Percentiles rank a stretch among this genome's conserved stretches.
These are phyloP conservation scores for Anhinga anhinga DNA, from an alignment of 2,113 vertebrate species.

Conservation along the genomic window DNA sequence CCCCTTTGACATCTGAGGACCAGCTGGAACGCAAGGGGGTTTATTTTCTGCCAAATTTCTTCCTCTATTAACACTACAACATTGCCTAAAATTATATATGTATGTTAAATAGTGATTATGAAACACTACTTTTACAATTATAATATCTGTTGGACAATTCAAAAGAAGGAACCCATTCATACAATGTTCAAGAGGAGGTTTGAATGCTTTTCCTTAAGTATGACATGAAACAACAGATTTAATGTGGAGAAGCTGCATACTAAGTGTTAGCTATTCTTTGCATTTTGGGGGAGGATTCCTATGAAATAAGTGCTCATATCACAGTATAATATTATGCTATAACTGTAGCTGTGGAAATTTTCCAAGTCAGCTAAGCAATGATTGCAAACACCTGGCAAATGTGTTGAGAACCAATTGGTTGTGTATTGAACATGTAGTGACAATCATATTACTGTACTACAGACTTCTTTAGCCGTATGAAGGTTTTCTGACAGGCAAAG, in stretches of 20 bases:
- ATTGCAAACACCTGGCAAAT: not conserved
- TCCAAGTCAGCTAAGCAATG: not conserved
- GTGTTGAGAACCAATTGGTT: not conserved
- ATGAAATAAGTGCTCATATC: not conserved
- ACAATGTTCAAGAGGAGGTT: not conserved
- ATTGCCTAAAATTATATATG: not conserved
- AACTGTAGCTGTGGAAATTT: not conserved
- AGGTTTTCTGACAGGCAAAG: not conserved
- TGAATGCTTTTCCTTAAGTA: not conserved
- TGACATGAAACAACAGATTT: not conserved
- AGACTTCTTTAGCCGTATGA: not conserved
- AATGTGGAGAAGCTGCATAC: not conserved
- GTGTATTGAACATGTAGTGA: not conserved
- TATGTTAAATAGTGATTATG: not conserved
- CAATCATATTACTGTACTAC: not conserved
- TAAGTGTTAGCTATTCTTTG: not conserved
- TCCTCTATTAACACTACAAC: no score
- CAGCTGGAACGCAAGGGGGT: no score
- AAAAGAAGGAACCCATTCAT: not conserved
- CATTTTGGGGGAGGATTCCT: not conserved
- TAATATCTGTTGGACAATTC: not conserved
- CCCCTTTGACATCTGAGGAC: no score
- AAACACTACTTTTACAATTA: not conserved
- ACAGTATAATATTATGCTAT: not conserved
- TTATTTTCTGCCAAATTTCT: no score